These are phyloP conservation scores for Agriotes lineatus DNA, from an alignment of 2,888 invertebrate species.

Conservation along the genomic window DNA sequence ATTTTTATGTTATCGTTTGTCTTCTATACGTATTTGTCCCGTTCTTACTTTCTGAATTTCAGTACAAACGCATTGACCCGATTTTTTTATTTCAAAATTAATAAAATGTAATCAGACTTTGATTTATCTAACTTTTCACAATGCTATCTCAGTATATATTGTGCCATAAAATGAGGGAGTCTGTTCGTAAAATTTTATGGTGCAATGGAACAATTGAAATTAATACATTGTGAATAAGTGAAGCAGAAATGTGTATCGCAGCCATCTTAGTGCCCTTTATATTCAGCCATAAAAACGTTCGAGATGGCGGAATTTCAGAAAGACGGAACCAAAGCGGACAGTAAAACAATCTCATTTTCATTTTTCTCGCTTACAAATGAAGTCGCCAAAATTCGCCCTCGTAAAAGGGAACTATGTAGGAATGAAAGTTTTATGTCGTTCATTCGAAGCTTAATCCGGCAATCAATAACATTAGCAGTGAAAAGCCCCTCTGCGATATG, in stretches of 20 bases:
- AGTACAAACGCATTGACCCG: no score
- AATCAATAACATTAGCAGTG: slow-evolving; percentile 29
- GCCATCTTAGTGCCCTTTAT: slow-evolving; percentile 15
- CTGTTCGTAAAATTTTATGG: no score
- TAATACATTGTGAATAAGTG: slow-evolving; percentile 19
- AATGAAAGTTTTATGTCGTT: slow-evolving; percentile 28
- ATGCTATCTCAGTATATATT: no score
- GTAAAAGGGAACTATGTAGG: slow-evolving; percentile 31
- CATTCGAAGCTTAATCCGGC: slow-evolving; percentile 24
- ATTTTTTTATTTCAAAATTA: no score
- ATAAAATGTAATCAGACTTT: no score
- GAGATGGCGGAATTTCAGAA: slow-evolving; percentile 9
- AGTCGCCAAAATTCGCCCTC: slow-evolving; percentile 28
- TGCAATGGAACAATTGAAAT: no score
- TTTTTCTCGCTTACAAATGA: slow-evolving; percentile 30
- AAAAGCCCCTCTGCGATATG: slow-evolving; percentile 2
- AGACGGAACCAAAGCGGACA: slow-evolving; percentile 9
- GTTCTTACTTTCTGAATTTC: no score
- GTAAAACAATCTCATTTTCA: slow-evolving; percentile 25
- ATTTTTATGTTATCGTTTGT: no score
- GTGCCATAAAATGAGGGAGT: no score
- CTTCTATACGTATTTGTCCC: no score
- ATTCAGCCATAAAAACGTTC: slow-evolving; percentile 19
- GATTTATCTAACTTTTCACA: no score
- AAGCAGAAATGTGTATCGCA: background rate